phyloP scores from a whole-genome alignment of 2,797 vertebrate species.

The Clarias fuscus region DNA sequence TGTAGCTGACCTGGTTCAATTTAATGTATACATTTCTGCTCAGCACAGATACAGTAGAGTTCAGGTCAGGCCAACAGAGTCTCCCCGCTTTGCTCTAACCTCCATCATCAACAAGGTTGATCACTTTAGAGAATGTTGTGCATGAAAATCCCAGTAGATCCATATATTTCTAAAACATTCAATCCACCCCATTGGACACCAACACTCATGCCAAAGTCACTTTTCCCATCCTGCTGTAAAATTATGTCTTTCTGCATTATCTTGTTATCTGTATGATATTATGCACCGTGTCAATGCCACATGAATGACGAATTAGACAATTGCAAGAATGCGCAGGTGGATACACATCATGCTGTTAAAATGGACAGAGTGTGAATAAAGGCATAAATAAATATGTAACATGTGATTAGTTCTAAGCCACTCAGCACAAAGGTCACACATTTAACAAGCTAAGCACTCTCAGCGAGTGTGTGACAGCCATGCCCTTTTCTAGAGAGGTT shows the following conservation, averaged over 20 bases:
- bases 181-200: neutral
- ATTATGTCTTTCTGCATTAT: neutral
- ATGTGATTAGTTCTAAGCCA: neutral
- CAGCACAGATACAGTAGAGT: neutral
- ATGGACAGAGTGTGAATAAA: neutral
- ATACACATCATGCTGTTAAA: neutral
- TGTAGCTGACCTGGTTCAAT: neutral
- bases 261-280: neutral
- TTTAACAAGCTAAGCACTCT: neutral
- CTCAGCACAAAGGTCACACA: constrained; percentile 8
- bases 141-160: neutral
- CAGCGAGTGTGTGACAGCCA: neutral
- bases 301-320: neutral
- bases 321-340: neutral
- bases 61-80: neutral
- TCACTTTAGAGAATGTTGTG: neutral
- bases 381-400: constrained; percentile 2
- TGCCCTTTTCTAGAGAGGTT: constrained; percentile 17
- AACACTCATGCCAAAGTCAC: neutral
- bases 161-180: neutral
- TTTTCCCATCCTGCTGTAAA: neutral
- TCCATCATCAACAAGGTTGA: neutral
- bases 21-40: neutral
- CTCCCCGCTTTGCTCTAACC: neutral
- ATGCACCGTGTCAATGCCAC: neutral